A percentile compares a stretch with the other conserved stretches of the same genome.
Conservation (phyloP, 2,888 invertebrate species). For the Dryocosmus kuriphilus region DNA sequence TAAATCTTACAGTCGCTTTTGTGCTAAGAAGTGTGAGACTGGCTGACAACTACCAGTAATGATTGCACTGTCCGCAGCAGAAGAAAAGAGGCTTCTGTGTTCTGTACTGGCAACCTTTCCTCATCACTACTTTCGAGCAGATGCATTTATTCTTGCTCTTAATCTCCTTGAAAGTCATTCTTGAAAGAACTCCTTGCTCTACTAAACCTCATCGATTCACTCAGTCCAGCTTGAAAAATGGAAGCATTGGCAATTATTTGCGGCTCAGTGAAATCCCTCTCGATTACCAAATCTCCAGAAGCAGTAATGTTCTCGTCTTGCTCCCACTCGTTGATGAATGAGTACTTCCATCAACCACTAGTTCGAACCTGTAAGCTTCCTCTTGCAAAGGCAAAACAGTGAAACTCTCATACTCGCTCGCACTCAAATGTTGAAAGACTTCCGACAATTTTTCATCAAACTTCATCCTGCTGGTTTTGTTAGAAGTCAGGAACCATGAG, state of each 20-base stretch:
- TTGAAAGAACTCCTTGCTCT: constrained; percentile 70
- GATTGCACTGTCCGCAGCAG: constrained; percentile 70
- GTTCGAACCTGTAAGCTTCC: constrained; percentile 62
- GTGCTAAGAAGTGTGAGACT: constrained; percentile 71
- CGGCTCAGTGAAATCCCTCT: constrained; percentile 64
- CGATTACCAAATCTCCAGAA: constrained; percentile 65
- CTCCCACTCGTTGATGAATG: constrained; percentile 43
- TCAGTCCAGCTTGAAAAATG: constrained; percentile 65
- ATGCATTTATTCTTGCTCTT: constrained; percentile 62
- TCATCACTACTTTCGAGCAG: constrained; percentile 60
- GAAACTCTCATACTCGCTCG: constrained; percentile 55
- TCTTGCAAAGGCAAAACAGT: constrained; percentile 68
- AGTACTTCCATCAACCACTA: constrained; percentile 64
- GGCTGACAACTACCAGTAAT: constrained; percentile 73
- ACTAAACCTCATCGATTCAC: constrained; percentile 70
- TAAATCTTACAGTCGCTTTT: constrained; percentile 72
- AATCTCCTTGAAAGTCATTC: constrained; percentile 69
- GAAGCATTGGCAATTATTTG: constrained; percentile 68
- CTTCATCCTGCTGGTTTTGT: constrained; percentile 58
- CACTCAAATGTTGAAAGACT: constrained; percentile 50
- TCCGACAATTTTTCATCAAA: constrained; percentile 56
- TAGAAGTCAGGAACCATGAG: constrained; percentile 66
- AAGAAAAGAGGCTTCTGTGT: constrained; percentile 58
- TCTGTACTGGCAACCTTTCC: constrained; percentile 53
- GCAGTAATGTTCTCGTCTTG: constrained; percentile 62